phyloP scores from a whole-genome alignment of 2,888 invertebrate species.

The Pyrrhia umbra region DNA sequence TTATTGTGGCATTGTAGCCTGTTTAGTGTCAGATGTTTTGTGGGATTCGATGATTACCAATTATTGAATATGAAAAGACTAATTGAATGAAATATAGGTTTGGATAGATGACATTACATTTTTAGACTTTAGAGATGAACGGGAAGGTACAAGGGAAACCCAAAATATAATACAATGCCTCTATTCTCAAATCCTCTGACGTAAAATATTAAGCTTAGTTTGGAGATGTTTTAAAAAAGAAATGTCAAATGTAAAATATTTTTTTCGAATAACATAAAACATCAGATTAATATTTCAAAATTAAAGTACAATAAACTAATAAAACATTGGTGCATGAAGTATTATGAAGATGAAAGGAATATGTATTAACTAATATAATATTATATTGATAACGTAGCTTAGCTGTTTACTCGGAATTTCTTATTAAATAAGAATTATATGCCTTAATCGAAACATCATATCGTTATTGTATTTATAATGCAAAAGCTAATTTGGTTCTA shows the following conservation, averaged over 20 bases:
- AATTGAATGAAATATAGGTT: too few species aligned
- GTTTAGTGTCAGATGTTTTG: constrained; percentile 16
- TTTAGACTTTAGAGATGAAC: too few species aligned
- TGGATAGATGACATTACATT: too few species aligned
- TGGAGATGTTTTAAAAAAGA: too few species aligned
- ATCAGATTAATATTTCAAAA: constrained; percentile 46
- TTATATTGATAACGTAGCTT: constrained; percentile 68
- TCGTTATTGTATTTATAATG: constrained; percentile 88
- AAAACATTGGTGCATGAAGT: constrained; percentile 69
- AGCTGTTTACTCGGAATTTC: constrained; percentile 77
- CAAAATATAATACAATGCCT: too few species aligned
- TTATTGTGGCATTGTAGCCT: constrained; percentile 6
- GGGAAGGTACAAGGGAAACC: too few species aligned
- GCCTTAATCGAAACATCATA: constrained; percentile 88
- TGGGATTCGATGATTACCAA: constrained; percentile 17
- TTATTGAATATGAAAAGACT: too few species aligned
- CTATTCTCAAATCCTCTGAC: too few species aligned
- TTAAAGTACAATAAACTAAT: constrained; percentile 65
- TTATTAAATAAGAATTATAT: constrained; percentile 89
- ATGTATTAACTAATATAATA: constrained; percentile 58
- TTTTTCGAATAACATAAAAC: constrained; percentile 51
- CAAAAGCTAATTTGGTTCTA: constrained; percentile 67
- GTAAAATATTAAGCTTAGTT: too few species aligned
- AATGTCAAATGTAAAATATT: constrained; percentile 20
- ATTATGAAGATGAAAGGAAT: constrained; percentile 57